Base-by-base conservation (phyloP, 2,797 vertebrate genomes). In the Peromyscus nudipes region DNA sequence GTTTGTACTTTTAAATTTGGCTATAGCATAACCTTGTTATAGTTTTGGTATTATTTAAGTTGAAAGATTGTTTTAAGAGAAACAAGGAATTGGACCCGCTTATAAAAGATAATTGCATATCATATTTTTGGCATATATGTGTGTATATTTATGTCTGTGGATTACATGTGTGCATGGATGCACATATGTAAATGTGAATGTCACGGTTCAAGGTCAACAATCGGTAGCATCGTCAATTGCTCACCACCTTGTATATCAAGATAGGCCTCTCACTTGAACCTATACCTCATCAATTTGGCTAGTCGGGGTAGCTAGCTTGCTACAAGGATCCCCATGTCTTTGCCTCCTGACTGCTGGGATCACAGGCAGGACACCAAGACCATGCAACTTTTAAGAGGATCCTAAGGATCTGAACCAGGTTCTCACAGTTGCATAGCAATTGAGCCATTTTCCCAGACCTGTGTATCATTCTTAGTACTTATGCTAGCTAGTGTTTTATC, bases 81-180 rank as follows among this genome's bases (percentile, higher is more conserved):
- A 93, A 37, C 11, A 67, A 87, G 19, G 49, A 52, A 31, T 76
- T 65, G 46, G 65, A 67, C 27, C 23, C 1, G 52, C 21, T 62
- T 88, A 69, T 40, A 37, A 83, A 86, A 96, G 19, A 92, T 34
- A 92, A 96, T 52, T 86, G 31, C 2, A 37, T 5, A 52, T n/a
- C 12, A 49, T 9, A 17, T 8, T 85, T 65, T 65, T 34, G 14
- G 11, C 8, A 10, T 79, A 17, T 49, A 7, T 46, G 16, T 83
- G 17, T 34, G 10, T 84, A 6, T 46, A 65, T 34, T 84, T 17
- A 46, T 34, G 29, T 84, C 29, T 65, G 17, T 7, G 40, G 9
- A 6, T 49, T 8, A 16, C n/a, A 25, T 57, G 3, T 64, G 27
- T 83, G 14, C 13, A 31, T 46, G 27, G 17, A 34, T 46, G 37